Conservation (phyloP, 1,140 invertebrate species). For the Ips typographus region DNA sequence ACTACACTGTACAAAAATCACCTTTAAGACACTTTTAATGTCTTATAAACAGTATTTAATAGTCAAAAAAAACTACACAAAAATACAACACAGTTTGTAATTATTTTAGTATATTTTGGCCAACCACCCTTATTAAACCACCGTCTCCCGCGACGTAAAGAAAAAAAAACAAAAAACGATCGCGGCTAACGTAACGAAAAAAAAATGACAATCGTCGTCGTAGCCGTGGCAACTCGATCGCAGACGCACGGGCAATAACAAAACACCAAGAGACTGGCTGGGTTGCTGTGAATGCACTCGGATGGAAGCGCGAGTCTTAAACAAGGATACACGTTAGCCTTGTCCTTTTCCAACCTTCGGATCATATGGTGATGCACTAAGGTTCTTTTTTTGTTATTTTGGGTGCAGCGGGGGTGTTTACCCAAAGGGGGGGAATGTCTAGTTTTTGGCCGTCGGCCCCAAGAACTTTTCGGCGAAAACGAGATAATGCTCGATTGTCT, state of each 20-base stretch:
- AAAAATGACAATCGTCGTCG: no score
- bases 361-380: conserved; percentile 23
- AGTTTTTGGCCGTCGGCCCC: conserved; percentile 20
- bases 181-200: no score
- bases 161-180: no score
- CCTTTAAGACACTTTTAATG: no score
- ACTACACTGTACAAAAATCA: no score
- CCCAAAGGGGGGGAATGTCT: conserved; percentile 10
- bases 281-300: conserved; percentile 36
- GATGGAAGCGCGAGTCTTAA: conserved; percentile 32
- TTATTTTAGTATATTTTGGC: no score
- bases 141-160: no score
- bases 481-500: conserved; percentile 16
- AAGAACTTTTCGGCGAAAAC: conserved; percentile 15
- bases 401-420: conserved; percentile 4
- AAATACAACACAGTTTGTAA: no score
- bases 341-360: conserved; percentile 13
- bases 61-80: no score
- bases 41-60: no score
- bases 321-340: conserved; percentile 12
- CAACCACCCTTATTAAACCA: no score
- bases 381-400: conserved; percentile 9
- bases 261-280: conserved; percentile 29
- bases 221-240: conserved; percentile 1
- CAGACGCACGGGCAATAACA: conserved; percentile 27